Percentiles rank a stretch among this genome's conserved stretches.
These are phyloP conservation scores for Dunckerocampus dactyliophorus DNA, from an alignment of 2,113 vertebrate species.

Conservation along the genomic window DNA sequence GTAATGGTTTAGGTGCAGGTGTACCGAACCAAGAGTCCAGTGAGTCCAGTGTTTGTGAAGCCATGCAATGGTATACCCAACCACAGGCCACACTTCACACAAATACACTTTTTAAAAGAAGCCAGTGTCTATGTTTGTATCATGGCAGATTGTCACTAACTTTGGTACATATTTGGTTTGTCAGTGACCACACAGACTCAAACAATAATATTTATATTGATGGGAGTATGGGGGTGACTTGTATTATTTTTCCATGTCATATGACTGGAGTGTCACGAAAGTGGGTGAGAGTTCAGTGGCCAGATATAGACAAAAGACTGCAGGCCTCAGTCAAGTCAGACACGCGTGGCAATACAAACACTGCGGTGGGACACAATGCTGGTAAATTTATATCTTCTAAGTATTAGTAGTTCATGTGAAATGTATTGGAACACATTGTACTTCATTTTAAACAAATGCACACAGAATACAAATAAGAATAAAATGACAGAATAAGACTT, in stretches of 20 bases:
- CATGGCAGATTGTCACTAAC: too few species aligned
- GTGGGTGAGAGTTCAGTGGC: slow-evolving; percentile 76
- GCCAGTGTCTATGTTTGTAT: too few species aligned
- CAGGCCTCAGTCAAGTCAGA: slow-evolving; percentile 28
- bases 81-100: not conserved
- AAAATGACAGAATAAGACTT: slow-evolving; percentile 8
- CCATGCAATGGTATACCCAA: too few species aligned
- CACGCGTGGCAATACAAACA: slow-evolving; percentile 54
- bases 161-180: not conserved
- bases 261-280: slow-evolving; percentile 63
- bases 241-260: slow-evolving; percentile 74
- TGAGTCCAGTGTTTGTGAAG: not conserved
- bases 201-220: slow-evolving; percentile 25
- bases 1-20: not conserved
- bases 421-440: too few species aligned
- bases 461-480: not conserved
- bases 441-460: too few species aligned
- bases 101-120: too few species aligned
- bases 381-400: too few species aligned
- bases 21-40: not conserved
- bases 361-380: too few species aligned
- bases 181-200: not conserved
- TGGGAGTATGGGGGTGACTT: slow-evolving; percentile 23
- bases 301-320: slow-evolving; percentile 65
- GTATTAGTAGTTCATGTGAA: too few species aligned